Evolutionary conservation across 2,797 vertebrate species (phyloP).

Genomic region (Takifugu ocellatus): DNA sequence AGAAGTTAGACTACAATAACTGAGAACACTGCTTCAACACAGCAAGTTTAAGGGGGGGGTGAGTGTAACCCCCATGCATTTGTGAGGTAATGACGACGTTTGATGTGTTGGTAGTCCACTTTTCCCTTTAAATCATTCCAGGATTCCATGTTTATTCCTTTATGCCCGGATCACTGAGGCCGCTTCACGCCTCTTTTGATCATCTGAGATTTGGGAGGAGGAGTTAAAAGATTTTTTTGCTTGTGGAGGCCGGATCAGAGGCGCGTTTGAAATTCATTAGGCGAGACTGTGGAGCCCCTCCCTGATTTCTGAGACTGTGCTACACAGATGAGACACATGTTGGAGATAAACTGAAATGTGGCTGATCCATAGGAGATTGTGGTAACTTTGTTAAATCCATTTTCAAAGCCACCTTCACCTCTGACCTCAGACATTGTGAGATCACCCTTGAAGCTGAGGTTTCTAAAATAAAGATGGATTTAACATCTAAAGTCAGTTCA

Average conservation of each 20-base stretch:
- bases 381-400: too few relatives aligned
- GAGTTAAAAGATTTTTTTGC: conserved; percentile 42
- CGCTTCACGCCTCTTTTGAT: conserved; percentile 53
- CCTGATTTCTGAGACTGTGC: background rate
- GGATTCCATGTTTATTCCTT: conserved; percentile 49
- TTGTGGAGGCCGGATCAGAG: conserved; percentile 33
- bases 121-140: conserved; percentile 60
- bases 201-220: conserved; percentile 40
- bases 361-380: background rate
- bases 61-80: too few relatives aligned
- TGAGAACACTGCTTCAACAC: too few relatives aligned
- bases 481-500: too few relatives aligned
- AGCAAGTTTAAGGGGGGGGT: too few relatives aligned
- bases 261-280: conserved; percentile 41
- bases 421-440: too few relatives aligned
- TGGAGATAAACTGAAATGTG: background rate
- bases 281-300: background rate
- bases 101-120: conserved; percentile 64
- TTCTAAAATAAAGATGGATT: too few relatives aligned
- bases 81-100: conserved; percentile 6
- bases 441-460: too few relatives aligned
- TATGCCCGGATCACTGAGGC: conserved; percentile 35
- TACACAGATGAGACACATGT: background rate
- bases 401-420: too few relatives aligned
- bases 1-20: too few relatives aligned